Conservation (phyloP, 2,888 invertebrate genomes). For the Acronicta psi region DNA sequence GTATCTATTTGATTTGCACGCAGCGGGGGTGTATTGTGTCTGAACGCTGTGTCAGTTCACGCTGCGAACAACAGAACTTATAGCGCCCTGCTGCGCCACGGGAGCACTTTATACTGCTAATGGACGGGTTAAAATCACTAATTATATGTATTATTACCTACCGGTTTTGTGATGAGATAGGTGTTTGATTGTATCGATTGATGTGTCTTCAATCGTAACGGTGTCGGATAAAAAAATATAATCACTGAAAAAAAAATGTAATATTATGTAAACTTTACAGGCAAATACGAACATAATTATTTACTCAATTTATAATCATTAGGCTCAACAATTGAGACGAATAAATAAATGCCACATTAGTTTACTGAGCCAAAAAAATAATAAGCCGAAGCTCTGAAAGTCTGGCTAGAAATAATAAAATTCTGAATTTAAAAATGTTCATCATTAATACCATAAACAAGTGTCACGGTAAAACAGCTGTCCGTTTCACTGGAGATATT, state of each 20-base stretch:
- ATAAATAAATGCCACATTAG: constrained; percentile 12
- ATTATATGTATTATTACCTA: constrained; percentile 38
- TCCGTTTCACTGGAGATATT: constrained; percentile 77
- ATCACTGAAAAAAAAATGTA: too few relatives aligned
- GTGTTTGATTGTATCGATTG: neutral
- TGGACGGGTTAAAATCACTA: constrained; percentile 41
- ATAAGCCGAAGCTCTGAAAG: constrained; percentile 12
- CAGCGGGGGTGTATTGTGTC: constrained; percentile 52
- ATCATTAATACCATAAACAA: constrained; percentile 73
- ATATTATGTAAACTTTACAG: neutral
- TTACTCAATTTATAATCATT: constrained; percentile 3
- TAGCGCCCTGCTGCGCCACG: constrained; percentile 41
- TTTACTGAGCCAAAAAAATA: constrained; percentile 20
- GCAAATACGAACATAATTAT: neutral
- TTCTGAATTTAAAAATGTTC: constrained; percentile 59
- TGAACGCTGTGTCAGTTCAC: constrained; percentile 42
- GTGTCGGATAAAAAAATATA: constrained; percentile 3
- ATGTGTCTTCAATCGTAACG: constrained; percentile 32
- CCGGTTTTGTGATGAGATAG: constrained; percentile 19
- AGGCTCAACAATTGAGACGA: neutral
- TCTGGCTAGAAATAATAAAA: constrained; percentile 14
- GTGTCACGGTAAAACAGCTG: constrained; percentile 66
- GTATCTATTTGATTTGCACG: constrained; percentile 49
- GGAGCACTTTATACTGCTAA: constrained; percentile 38
- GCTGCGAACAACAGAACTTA: constrained; percentile 47